Percentiles rank a stretch among this genome's conserved stretches.
Conservation (phyloP, 2,888 invertebrate genomes). For the Acheta domesticus region DNA sequence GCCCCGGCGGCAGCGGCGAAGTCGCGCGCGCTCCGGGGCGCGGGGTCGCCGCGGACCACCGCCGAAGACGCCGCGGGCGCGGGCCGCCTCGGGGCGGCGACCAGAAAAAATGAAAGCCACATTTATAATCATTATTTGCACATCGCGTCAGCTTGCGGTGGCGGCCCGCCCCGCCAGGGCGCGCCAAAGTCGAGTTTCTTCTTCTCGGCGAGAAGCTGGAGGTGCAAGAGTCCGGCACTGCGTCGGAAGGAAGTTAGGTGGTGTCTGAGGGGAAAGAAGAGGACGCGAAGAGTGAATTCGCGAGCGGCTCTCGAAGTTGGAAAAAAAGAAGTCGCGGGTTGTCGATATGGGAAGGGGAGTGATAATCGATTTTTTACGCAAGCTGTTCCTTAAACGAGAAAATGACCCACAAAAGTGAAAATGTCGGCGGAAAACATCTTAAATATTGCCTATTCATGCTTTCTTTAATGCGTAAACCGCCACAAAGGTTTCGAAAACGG, state of each 20-base stretch:
- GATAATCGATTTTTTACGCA: neutral
- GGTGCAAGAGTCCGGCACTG: slow-evolving; percentile 19
- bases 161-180: slow-evolving; percentile 25
- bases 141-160: slow-evolving; percentile 37
- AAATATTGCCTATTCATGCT: neutral
- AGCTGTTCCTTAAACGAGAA: neutral
- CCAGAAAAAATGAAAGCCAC: slow-evolving; percentile 34
- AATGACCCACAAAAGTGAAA: neutral
- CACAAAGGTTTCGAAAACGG: too few species aligned
- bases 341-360: neutral
- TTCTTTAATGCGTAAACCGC: too few species aligned
- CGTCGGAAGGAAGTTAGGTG: neutral
- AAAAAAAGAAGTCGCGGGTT: slow-evolving; percentile 11
- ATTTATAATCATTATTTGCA: slow-evolving; percentile 39
- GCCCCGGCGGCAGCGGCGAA: neutral
- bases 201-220: slow-evolving; percentile 24
- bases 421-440: neutral
- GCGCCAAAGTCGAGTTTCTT: slow-evolving; percentile 9
- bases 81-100: slow-evolving; percentile 36
- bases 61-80: slow-evolving; percentile 28
- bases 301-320: neutral
- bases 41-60: slow-evolving; percentile 24
- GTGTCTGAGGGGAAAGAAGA: neutral
- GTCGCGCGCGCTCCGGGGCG: neutral
- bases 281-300: neutral